Evolutionary conservation across 2,113 vertebrate species (phyloP).

Genomic region (Chloropsis hardwickii): DNA sequence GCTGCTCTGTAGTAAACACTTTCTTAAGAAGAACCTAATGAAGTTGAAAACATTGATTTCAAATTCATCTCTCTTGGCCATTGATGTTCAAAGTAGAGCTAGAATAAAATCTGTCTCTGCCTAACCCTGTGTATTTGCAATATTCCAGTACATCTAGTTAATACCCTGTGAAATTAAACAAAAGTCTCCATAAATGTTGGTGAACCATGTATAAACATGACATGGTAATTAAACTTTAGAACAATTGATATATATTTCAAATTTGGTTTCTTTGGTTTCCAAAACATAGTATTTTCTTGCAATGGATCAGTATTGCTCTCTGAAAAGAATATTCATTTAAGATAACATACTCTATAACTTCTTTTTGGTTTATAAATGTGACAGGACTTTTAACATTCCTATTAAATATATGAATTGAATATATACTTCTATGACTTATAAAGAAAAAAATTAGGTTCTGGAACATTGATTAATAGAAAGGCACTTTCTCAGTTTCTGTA

Average conservation of each 20-base stretch:
- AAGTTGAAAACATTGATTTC: not conserved
- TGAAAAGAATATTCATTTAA: not conserved
- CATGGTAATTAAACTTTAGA: not conserved
- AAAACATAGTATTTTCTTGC: not conserved
- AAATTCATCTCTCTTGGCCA: not conserved
- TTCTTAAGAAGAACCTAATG: not conserved
- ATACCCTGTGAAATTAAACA: not conserved
- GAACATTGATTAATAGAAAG: not conserved
- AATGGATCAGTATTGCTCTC: not conserved
- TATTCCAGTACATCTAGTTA: not conserved
- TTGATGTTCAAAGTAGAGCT: not conserved
- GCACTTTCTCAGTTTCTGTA: not conserved
- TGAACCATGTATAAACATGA: not conserved
- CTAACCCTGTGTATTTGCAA: not conserved
- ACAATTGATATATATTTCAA: not conserved
- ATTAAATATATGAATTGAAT: not conserved
- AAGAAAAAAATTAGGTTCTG: not conserved
- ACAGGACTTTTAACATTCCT: not conserved
- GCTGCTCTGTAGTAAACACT: not conserved
- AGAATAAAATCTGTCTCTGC: not conserved
- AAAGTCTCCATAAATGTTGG: not conserved
- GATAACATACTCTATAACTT: not conserved
- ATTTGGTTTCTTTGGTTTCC: not conserved
- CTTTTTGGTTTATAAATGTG: not conserved
- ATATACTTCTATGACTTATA: not conserved